A percentile compares a stretch with the other conserved stretches of the same genome.
Conservation (phyloP, 2,797 vertebrate genomes). For the Anguilla pacifica region DNA sequence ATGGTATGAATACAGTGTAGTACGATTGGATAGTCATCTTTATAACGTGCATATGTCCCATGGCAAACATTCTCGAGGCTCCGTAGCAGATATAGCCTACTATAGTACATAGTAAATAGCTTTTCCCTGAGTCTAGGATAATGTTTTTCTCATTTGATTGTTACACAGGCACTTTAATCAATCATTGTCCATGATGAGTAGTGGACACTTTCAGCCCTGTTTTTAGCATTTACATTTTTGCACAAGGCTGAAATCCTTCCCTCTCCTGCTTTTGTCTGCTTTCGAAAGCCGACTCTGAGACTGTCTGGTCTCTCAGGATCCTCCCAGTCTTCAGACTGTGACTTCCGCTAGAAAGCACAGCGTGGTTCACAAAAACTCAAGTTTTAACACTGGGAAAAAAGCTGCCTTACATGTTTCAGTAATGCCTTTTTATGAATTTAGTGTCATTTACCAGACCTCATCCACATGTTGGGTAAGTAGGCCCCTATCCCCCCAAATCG, state of each 20-base stretch:
- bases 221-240: conserved; percentile 59
- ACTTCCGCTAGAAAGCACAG: conserved; percentile 40
- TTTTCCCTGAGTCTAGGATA: conserved; percentile 38
- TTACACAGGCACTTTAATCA: conserved; percentile 76
- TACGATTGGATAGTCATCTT: not conserved
- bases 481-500: not conserved
- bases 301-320: not conserved
- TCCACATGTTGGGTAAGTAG: not conserved
- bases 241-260: conserved; percentile 56
- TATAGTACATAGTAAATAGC: conserved; percentile 36
- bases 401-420: conserved; percentile 13
- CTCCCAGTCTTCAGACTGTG: not conserved
- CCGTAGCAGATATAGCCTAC: not conserved
- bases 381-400: not conserved
- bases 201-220: conserved; percentile 47
- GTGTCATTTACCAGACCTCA: conserved; percentile 25
- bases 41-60: not conserved
- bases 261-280: not conserved
- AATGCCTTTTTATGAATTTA: conserved; percentile 6
- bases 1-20: conserved; percentile 40
- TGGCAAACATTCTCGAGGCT: conserved; percentile 4
- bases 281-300: not conserved
- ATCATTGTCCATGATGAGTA: conserved; percentile 51
- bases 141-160: conserved; percentile 52
- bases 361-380: not conserved